phyloP scores from a whole-genome alignment of 2,113 vertebrate genomes.

The Anas platyrhynchos region DNA sequence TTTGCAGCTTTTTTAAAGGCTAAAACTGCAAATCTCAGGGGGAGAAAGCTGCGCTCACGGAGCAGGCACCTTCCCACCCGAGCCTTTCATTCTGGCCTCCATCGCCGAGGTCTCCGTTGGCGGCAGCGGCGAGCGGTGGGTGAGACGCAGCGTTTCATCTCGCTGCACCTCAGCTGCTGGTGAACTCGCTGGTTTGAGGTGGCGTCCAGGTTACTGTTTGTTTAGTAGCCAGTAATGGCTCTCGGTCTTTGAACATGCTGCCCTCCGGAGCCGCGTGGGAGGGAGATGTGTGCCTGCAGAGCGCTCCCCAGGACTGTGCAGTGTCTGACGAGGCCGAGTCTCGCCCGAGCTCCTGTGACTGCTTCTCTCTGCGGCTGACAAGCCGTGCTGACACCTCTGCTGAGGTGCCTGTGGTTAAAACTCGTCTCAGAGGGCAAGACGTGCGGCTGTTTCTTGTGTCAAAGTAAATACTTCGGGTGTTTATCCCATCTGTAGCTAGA shows the following conservation, averaged over 20 bases:
- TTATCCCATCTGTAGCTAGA: neutral
- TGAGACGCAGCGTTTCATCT: neutral
- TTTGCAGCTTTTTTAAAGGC: neutral
- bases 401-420: neutral
- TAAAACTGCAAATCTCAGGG: neutral
- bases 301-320: neutral
- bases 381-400: neutral
- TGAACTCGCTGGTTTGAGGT: neutral
- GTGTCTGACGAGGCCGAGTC: neutral
- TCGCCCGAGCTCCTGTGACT: neutral
- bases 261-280: neutral
- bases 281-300: rapidly evolving
- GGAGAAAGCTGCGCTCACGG: neutral
- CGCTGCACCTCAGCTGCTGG: neutral
- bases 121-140: rapidly evolving
- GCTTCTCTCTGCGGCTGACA: neutral
- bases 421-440: neutral
- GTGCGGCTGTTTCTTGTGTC: neutral
- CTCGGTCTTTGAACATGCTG: neutral
- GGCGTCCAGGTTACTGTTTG: neutral
- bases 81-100: neutral
- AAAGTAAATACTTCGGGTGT: neutral
- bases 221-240: neutral
- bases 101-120: neutral
- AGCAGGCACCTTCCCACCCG: rapidly evolving